These are phyloP conservation scores for Drosophila kurseongensis DNA, from an alignment of 1,140 invertebrate genomes.

Conservation along the genomic window DNA sequence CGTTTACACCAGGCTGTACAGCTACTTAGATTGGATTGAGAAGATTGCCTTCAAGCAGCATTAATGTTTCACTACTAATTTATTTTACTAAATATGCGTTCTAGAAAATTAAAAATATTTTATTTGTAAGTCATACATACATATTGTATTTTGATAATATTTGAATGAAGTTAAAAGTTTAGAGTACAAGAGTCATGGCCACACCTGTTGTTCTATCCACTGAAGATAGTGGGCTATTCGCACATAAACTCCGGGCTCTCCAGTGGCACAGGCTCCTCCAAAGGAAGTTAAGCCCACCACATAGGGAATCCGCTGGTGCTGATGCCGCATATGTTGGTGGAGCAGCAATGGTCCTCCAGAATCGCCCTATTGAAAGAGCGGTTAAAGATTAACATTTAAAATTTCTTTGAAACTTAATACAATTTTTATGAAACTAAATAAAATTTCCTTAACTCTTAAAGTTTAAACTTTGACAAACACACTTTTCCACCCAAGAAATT, in stretches of 20 bases:
- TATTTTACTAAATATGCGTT: background rate
- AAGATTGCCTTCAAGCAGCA: slow-evolving; percentile 76
- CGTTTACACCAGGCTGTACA: slow-evolving; percentile 86
- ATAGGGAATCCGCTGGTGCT: slow-evolving; percentile 87
- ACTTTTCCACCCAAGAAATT: too few relatives aligned
- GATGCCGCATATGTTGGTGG: slow-evolving; percentile 86
- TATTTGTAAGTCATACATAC: too few relatives aligned
- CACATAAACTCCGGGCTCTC: slow-evolving; percentile 90
- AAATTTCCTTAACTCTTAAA: too few relatives aligned
- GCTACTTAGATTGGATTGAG: slow-evolving; percentile 88
- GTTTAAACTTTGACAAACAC: too few relatives aligned
- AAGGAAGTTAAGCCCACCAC: slow-evolving; percentile 90
- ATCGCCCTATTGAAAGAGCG: slow-evolving; percentile 47
- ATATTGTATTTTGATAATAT: too few relatives aligned
- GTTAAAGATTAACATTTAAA: too few relatives aligned
- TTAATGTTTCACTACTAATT: slow-evolving; percentile 11
- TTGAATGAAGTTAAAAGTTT: background rate
- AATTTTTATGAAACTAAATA: background rate
- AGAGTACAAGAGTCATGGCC: slow-evolving; percentile 20
- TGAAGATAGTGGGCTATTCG: slow-evolving; percentile 86
- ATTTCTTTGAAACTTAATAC: background rate
- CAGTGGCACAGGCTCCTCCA: slow-evolving; percentile 91
- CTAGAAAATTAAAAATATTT: too few relatives aligned
- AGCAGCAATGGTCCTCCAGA: slow-evolving; percentile 90
- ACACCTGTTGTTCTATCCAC: slow-evolving; percentile 87